Percentiles rank a stretch among this genome's conserved stretches.
phyloP scores from a whole-genome alignment of 2,797 vertebrate species.

The Phoebastria nigripes region DNA sequence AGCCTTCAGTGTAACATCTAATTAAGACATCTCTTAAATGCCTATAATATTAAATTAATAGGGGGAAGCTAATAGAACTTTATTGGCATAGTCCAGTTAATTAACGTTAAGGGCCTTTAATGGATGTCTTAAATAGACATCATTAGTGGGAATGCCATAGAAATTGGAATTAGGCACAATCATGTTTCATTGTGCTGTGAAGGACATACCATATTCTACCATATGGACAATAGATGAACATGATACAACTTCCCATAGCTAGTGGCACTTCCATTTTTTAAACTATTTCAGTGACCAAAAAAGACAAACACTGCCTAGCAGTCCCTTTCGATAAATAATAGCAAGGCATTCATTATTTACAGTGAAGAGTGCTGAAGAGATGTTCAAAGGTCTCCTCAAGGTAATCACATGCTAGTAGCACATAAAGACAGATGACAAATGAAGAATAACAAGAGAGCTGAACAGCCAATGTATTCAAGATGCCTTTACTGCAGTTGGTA shows the following conservation, averaged over 20 bases:
- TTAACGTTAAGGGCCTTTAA: constrained; percentile 71
- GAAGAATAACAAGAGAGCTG: neutral
- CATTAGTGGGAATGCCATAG: constrained; percentile 64
- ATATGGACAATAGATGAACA: neutral
- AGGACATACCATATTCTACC: constrained; percentile 37
- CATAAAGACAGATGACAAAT: neutral
- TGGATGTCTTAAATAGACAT: constrained; percentile 66
- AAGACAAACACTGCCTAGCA: neutral
- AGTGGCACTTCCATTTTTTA: neutral
- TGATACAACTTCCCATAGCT: neutral
- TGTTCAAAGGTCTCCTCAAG: neutral
- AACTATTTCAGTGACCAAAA: neutral
- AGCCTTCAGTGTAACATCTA: constrained; percentile 63
- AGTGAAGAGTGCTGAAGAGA: neutral
- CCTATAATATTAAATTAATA: constrained; percentile 75
- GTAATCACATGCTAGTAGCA: neutral
- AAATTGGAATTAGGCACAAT: constrained; percentile 65
- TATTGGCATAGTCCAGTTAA: constrained; percentile 72
- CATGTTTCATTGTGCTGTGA: constrained; percentile 58
- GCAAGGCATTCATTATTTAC: neutral
- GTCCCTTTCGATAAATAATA: neutral
- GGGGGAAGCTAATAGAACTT: constrained; percentile 64
- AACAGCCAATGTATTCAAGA: neutral
- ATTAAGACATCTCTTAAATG: constrained; percentile 78
- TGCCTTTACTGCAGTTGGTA: neutral